These are phyloP conservation scores for Sylvilagus floridanus DNA, from an alignment of 2,797 vertebrate species.

Conservation along the genomic window DNA sequence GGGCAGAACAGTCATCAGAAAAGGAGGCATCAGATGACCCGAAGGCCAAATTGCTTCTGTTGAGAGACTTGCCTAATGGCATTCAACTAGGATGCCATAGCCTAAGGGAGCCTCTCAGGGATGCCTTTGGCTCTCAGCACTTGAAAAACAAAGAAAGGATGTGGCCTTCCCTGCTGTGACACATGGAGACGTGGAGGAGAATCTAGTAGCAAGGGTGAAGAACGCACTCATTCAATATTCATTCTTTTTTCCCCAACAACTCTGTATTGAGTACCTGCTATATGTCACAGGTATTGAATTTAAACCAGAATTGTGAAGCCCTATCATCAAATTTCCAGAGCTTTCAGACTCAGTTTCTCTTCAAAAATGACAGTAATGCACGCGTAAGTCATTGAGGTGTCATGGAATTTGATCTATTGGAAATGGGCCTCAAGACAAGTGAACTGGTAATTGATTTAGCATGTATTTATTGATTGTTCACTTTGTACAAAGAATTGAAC, in stretches of 20 bases:
- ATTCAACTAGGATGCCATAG: conserved; percentile 69
- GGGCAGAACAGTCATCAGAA: conserved; percentile 62
- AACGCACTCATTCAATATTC: conserved; percentile 43
- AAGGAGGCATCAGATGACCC: conserved; percentile 65
- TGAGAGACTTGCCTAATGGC: conserved; percentile 68
- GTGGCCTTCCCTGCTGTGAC: conserved; percentile 19
- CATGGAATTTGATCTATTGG: conserved; percentile 32
- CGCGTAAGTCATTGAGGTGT: neutral
- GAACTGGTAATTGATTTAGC: conserved; percentile 28
- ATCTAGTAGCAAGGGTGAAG: conserved; percentile 45
- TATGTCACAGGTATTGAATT: conserved; percentile 11
- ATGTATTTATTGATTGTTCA: conserved; percentile 23
- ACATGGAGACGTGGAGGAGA: conserved; percentile 32
- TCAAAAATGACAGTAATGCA: conserved; percentile 32
- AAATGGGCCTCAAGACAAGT: conserved; percentile 59
- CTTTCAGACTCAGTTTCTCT: conserved; percentile 43
- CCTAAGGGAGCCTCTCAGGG: conserved; percentile 57
- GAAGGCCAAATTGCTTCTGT: conserved; percentile 70
- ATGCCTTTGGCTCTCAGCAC: conserved; percentile 64
- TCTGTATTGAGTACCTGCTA: neutral
- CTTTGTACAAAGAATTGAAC: conserved; percentile 34
- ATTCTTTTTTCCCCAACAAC: neutral
- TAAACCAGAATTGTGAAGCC: conserved; percentile 22
- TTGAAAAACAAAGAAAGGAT: conserved; percentile 59
- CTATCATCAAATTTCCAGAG: conserved; percentile 32